A percentile compares a stretch with the other conserved stretches of the same genome.
Conservation (phyloP, 2,797 vertebrate genomes). For the Aphelocoma californica region DNA sequence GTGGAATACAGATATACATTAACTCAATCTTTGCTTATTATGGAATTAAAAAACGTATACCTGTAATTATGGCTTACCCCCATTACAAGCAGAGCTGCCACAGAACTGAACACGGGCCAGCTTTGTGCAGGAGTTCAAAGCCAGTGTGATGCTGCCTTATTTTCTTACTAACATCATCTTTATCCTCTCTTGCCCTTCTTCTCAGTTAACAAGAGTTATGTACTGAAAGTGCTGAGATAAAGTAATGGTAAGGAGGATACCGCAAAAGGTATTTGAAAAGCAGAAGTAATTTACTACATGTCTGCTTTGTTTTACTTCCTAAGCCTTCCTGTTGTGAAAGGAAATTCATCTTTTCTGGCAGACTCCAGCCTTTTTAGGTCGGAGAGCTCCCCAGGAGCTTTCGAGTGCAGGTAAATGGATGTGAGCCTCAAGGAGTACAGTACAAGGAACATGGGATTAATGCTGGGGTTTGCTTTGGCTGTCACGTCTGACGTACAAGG, state of each 20-base stretch:
- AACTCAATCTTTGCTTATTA: constrained; percentile 54
- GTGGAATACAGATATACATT: constrained; percentile 9
- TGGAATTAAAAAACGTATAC: constrained; percentile 54
- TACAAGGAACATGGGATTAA: constrained; percentile 38
- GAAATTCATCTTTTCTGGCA: constrained; percentile 75
- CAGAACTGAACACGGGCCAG: constrained; percentile 40
- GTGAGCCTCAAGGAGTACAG: constrained; percentile 39
- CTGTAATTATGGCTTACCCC: constrained; percentile 57
- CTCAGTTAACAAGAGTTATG: constrained; percentile 72
- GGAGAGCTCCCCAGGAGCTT: constrained; percentile 64
- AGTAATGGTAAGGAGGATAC: constrained; percentile 75
- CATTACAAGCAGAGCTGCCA: constrained; percentile 58
- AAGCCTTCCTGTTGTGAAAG: constrained; percentile 74
- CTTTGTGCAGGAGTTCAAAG: constrained; percentile 50
- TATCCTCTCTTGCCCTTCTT: constrained; percentile 73
- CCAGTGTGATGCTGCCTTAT: constrained; percentile 29
- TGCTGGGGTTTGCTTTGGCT: constrained; percentile 28
- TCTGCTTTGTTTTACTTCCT: constrained; percentile 77
- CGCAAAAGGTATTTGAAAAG: constrained; percentile 70
- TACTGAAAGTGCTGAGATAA: constrained; percentile 76
- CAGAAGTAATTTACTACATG: constrained; percentile 72
- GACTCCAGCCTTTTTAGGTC: constrained; percentile 59
- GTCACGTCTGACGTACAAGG: constrained; percentile 27
- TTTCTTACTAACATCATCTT: constrained; percentile 72
- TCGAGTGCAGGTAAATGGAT: constrained; percentile 72